These are phyloP conservation scores for Oophaga pumilio DNA, from an alignment of 2,113 vertebrate genomes.

Conservation along the genomic window DNA sequence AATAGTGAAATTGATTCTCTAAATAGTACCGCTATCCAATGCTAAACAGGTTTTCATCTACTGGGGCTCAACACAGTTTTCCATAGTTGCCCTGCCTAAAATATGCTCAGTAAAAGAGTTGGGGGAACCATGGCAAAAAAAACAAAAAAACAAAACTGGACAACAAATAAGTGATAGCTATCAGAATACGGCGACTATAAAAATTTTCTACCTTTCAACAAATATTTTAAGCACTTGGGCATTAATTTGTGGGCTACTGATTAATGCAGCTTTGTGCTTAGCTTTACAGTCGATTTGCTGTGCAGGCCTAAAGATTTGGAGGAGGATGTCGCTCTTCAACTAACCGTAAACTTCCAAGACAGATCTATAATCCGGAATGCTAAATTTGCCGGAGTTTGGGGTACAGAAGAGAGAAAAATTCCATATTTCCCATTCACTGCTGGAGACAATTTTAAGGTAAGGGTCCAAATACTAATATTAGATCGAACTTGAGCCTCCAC, in stretches of 20 bases:
- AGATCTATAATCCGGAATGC: conserved; percentile 83
- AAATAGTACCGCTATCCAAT: too few relatives aligned
- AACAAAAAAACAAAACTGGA: too few relatives aligned
- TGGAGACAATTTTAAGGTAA: conserved; percentile 87
- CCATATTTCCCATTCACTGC: conserved; percentile 86
- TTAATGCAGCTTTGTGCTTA: conserved; percentile 60
- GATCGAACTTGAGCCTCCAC: too few relatives aligned
- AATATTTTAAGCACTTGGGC: neutral
- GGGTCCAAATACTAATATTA: neutral
- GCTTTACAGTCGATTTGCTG: conserved; percentile 82
- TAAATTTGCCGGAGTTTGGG: conserved; percentile 82
- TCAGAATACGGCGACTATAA: too few relatives aligned
- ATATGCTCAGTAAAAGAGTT: too few relatives aligned
- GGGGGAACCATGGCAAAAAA: too few relatives aligned
- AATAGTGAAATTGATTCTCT: too few relatives aligned
- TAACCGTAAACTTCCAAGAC: conserved; percentile 81
- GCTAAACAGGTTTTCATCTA: too few relatives aligned
- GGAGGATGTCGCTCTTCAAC: conserved; percentile 79
- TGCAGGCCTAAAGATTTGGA: conserved; percentile 71
- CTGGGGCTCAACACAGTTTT: too few relatives aligned
- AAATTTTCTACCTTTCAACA: too few relatives aligned
- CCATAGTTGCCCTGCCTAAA: too few relatives aligned
- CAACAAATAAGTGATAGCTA: too few relatives aligned
- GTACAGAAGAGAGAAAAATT: conserved; percentile 79
- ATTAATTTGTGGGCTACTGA: neutral